phyloP scores from a whole-genome alignment of 2,888 invertebrate species.

The Mayetiola destructor region DNA sequence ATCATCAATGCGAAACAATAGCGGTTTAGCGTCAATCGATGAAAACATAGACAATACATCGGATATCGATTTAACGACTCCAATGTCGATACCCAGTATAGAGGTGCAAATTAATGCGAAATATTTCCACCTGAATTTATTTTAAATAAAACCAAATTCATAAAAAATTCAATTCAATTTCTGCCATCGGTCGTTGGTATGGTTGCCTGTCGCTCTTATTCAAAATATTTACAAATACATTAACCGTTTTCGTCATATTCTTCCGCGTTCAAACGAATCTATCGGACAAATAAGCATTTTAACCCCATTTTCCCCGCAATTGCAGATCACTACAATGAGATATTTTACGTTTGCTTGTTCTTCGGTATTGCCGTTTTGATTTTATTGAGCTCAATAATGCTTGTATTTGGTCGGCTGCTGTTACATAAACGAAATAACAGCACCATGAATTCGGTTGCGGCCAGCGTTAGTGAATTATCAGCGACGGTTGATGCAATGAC shows the following conservation, averaged over 20 bases:
- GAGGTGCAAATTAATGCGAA: neutral
- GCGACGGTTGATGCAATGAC: slow-evolving; percentile 3
- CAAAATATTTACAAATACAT: too few species aligned
- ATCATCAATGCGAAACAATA: too few species aligned
- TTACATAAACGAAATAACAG: neutral
- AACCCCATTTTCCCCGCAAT: neutral
- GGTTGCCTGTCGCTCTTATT: too few species aligned
- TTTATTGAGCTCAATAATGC: neutral
- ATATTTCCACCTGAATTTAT: too few species aligned
- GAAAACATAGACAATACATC: neutral
- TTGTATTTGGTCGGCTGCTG: slow-evolving; percentile 4
- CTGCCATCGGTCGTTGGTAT: too few species aligned
- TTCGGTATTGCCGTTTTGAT: slow-evolving; percentile 7
- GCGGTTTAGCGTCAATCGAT: neutral
- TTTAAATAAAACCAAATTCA: too few species aligned
- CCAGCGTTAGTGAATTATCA: neutral
- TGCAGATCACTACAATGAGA: slow-evolving; percentile 5
- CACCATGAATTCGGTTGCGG: slow-evolving; percentile 3
- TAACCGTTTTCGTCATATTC: too few species aligned
- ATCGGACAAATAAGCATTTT: neutral
- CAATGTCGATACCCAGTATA: slow-evolving; percentile 11
- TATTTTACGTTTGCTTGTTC: slow-evolving; percentile 6
- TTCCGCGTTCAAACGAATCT: too few species aligned
- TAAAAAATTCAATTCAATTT: too few species aligned
- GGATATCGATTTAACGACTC: neutral